Evolutionary conservation across 2,113 vertebrate species (phyloP).

Genomic region (Eptesicus fuscus): DNA sequence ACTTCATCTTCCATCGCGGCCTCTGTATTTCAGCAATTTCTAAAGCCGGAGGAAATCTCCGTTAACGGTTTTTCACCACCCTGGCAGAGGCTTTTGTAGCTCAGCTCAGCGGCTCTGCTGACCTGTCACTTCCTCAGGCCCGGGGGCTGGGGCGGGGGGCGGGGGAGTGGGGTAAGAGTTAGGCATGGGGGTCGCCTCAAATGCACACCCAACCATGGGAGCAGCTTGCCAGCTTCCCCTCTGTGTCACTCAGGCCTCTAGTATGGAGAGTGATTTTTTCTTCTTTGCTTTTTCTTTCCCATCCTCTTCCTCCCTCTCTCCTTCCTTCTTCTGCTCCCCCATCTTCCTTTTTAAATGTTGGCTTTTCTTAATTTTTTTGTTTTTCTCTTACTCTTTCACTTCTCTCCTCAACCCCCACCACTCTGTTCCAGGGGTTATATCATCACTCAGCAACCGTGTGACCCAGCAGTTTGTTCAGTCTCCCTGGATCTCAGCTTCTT

Average conservation of each 20-base stretch:
- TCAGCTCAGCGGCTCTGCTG: conserved; percentile 67
- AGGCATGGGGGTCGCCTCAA: accelerated
- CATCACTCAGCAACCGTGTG: neutral
- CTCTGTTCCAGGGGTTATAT: neutral
- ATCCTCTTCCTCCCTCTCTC: neutral
- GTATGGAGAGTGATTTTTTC: accelerated
- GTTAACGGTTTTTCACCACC: conserved; percentile 53
- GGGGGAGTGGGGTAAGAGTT: no score
- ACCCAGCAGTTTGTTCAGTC: neutral
- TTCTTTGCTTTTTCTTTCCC: neutral
- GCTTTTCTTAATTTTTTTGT: neutral
- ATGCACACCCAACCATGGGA: neutral
- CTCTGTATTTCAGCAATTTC: conserved; percentile 71
- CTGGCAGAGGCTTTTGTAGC: conserved; percentile 60
- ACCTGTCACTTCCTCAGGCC: conserved; percentile 30
- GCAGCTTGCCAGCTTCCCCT: neutral
- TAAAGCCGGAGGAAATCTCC: conserved; percentile 58
- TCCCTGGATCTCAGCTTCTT: neutral
- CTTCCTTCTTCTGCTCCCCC: neutral
- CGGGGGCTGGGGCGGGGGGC: neutral
- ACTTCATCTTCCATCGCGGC: conserved; percentile 63
- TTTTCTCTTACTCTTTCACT: neutral
- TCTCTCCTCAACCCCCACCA: neutral
- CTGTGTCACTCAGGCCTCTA: accelerated
- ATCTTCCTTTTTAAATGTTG: neutral